A percentile compares a stretch with the other conserved stretches of the same genome.
Evolutionary conservation across 2,797 vertebrate species (phyloP).

Genomic region (Notamacropus eugenii): DNA sequence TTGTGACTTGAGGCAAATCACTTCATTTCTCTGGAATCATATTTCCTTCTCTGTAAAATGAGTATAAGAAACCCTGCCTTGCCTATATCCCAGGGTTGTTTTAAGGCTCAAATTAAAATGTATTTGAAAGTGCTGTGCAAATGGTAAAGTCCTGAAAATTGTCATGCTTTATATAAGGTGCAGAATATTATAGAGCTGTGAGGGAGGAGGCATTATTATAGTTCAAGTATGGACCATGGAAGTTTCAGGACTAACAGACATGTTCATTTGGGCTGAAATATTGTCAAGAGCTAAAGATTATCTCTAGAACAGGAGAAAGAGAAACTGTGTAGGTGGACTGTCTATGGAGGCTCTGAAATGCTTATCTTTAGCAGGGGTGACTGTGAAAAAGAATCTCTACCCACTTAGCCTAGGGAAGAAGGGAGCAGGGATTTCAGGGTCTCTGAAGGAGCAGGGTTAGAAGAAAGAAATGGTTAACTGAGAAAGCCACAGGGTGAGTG

Average conservation of each 20-base stretch:
- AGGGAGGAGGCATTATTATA: neutral
- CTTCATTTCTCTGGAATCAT: neutral
- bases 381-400: neutral
- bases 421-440: neutral
- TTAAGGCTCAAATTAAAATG: neutral
- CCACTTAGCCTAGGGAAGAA: neutral
- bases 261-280: neutral
- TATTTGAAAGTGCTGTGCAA: neutral
- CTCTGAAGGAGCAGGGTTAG: neutral
- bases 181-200: neutral
- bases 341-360: neutral
- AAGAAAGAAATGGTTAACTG: neutral
- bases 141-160: neutral
- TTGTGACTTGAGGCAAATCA: neutral
- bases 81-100: neutral
- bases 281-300: neutral
- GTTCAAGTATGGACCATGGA: neutral
- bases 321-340: neutral
- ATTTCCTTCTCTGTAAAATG: neutral
- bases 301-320: neutral
- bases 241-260: neutral
- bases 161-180: neutral
- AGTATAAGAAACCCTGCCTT: neutral
- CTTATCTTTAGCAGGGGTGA: neutral
- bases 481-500: neutral